Evolutionary conservation across 2,888 invertebrate genomes (phyloP).

Genomic region (Ernsta delagoae): DNA sequence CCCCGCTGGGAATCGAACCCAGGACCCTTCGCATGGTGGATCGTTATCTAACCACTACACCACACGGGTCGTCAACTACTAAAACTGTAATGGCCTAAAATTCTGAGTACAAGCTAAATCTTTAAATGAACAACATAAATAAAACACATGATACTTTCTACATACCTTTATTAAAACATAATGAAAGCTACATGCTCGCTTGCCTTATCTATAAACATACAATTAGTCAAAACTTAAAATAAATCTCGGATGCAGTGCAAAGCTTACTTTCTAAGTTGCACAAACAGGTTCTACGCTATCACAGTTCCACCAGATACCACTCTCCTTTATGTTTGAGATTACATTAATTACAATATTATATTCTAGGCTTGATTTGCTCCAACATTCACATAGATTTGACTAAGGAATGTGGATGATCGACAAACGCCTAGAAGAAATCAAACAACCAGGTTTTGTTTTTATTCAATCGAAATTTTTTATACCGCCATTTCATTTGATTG

Average conservation of each 20-base stretch:
- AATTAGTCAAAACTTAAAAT: conserved; percentile 38
- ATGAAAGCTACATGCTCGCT: conserved; percentile 40
- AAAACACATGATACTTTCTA: neutral
- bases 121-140: no score
- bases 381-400: no score
- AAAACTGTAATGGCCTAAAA: no score
- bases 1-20: no score
- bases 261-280: conserved; percentile 19
- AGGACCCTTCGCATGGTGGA: no score
- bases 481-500: neutral
- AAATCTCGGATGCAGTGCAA: conserved; percentile 5
- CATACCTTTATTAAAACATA: conserved; percentile 40
- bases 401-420: no score
- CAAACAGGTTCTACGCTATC: conserved; percentile 23
- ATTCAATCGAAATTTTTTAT: neutral
- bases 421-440: no score
- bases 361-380: no score
- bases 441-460: neutral
- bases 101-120: no score
- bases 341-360: no score
- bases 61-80: no score
- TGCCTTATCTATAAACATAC: conserved; percentile 26
- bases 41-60: no score
- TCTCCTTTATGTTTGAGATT: neutral
- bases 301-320: conserved; percentile 24